Conservation (phyloP, 2,888 invertebrate species). For the Nezara viridula region DNA sequence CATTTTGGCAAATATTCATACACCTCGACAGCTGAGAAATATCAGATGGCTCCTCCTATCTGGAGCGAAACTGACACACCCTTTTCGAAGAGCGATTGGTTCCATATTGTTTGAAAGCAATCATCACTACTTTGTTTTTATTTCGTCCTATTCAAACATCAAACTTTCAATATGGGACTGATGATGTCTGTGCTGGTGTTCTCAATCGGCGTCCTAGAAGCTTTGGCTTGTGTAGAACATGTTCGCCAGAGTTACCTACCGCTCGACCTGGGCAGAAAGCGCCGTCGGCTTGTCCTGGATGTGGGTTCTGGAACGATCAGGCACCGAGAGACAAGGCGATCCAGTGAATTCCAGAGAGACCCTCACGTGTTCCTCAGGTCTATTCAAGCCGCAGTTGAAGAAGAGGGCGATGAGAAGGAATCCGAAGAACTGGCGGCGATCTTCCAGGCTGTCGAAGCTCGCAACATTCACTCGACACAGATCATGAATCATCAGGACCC, state of each 20-base stretch:
- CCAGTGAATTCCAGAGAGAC: constrained; percentile 60
- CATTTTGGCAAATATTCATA: constrained; percentile 19
- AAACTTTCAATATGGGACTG: constrained; percentile 75
- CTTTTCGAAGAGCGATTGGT: background rate
- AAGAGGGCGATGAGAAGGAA: constrained; percentile 59
- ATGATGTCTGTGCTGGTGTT: constrained; percentile 81
- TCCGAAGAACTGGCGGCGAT: constrained; percentile 56
- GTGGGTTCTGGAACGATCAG: constrained; percentile 58
- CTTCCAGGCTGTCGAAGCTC: constrained; percentile 27
- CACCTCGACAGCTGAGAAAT: background rate
- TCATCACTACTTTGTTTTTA: background rate
- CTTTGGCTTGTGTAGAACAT: constrained; percentile 74
- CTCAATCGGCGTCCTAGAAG: constrained; percentile 82
- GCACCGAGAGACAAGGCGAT: constrained; percentile 60
- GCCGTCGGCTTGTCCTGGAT: constrained; percentile 60
- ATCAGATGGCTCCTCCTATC: constrained; percentile 13
- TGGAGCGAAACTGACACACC: background rate
- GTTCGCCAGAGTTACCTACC: constrained; percentile 70
- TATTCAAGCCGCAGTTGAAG: constrained; percentile 48
- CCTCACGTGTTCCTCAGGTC: constrained; percentile 53
- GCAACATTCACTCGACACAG: constrained; percentile 51
- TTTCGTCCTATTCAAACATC: background rate
- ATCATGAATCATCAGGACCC: constrained; percentile 13
- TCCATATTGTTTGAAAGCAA: background rate
- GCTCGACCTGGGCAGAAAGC: constrained; percentile 57